These are phyloP conservation scores for Escarpia spicata DNA, from an alignment of 2,888 invertebrate species.

Conservation along the genomic window DNA sequence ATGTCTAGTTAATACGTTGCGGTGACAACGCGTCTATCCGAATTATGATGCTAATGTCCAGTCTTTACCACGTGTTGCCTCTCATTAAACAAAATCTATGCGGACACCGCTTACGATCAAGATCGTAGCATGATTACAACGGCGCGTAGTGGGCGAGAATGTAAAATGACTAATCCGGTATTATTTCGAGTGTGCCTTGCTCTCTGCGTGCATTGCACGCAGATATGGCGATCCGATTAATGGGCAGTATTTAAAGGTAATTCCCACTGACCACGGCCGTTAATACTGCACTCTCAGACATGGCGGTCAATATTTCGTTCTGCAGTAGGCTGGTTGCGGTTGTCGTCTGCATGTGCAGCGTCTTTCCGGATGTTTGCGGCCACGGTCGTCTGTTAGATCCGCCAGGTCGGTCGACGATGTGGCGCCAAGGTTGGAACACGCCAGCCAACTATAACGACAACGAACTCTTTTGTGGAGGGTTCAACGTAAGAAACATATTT, in stretches of 20 bases:
- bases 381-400: slow-evolving; percentile 20
- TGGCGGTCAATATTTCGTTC: not conserved
- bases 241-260: not conserved
- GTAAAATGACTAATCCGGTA: not conserved
- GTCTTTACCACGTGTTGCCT: not conserved
- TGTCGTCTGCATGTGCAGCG: not conserved
- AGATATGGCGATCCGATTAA: not conserved
- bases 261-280: not conserved
- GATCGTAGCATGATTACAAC: not conserved
- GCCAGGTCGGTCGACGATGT: slow-evolving; percentile 17
- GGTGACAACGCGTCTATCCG: not conserved
- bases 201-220: not conserved
- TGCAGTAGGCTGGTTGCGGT: not conserved
- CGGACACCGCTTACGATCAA: not conserved
- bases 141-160: not conserved
- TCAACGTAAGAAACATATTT: slow-evolving; percentile 10
- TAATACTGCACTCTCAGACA: not conserved
- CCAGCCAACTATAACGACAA: not conserved
- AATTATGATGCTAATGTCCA: not conserved
- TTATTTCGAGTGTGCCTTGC: not conserved
- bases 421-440: slow-evolving; percentile 19
- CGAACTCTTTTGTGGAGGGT: slow-evolving; percentile 21
- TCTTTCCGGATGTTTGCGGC: not conserved
- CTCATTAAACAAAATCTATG: not conserved
- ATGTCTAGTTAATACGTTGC: not conserved